Conservation (phyloP, 1,140 invertebrate species). For the Drosophila leontia region DNA sequence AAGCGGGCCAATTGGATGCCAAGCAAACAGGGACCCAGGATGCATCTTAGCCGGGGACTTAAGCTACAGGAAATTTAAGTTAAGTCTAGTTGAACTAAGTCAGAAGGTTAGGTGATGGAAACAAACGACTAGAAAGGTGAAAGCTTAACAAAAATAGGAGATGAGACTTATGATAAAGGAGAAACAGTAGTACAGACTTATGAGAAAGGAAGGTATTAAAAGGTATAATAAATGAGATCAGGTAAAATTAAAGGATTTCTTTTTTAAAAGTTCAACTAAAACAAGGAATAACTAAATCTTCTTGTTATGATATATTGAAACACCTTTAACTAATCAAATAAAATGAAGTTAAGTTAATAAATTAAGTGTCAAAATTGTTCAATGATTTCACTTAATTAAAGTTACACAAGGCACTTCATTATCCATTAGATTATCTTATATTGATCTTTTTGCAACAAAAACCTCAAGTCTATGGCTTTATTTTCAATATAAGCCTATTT, state of each 20-base stretch:
- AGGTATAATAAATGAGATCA: too few species aligned
- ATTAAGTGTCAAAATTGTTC: background rate
- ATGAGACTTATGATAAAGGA: background rate
- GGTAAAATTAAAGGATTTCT: background rate
- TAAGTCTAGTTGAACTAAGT: constrained; percentile 3
- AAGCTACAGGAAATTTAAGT: constrained; percentile 15
- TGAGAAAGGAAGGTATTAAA: background rate
- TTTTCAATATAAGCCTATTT: constrained; percentile 12
- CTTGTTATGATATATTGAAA: background rate
- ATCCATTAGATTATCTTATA: too few species aligned
- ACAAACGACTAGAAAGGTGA: background rate
- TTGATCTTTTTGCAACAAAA: background rate
- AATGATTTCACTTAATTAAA: constrained; percentile 8
- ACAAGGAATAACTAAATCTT: too few species aligned
- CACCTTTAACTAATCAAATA: background rate
- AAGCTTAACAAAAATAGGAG: background rate
- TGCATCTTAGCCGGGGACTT: constrained; percentile 9
- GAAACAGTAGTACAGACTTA: background rate
- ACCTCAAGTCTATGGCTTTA: background rate
- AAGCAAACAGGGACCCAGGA: constrained; percentile 4
- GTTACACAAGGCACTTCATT: background rate
- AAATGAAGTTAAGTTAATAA: background rate
- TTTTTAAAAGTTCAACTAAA: background rate
- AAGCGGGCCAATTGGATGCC: constrained; percentile 40
- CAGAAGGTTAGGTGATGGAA: constrained; percentile 6